Conservation (phyloP, 92 coral and sea anemone species). For the Zoanthus sociatus region DNA sequence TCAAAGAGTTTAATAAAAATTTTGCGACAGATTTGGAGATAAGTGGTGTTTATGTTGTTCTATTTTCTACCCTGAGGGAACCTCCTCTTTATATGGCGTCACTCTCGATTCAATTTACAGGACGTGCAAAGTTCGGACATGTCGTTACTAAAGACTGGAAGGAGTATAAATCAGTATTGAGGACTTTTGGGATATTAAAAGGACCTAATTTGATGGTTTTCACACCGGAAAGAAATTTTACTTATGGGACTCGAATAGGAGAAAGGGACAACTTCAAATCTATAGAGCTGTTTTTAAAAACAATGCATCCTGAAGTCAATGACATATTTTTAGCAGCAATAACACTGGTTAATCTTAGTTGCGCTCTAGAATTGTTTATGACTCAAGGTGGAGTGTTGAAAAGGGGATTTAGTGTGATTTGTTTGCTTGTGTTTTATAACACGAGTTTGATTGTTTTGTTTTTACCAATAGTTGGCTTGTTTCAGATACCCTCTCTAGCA, state of each 20-base stretch:
- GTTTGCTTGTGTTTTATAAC: slow-evolving; percentile 80
- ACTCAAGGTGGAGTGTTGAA: slow-evolving; percentile 90
- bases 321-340: slow-evolving; percentile 85
- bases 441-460: slow-evolving; percentile 83
- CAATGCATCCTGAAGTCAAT: slow-evolving; percentile 94
- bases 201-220: slow-evolving; percentile 83
- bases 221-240: slow-evolving; percentile 86
- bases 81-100: slow-evolving; percentile 93
- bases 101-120: slow-evolving; percentile 92
- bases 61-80: slow-evolving; percentile 78
- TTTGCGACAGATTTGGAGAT: slow-evolving; percentile 58
- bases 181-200: slow-evolving; percentile 68
- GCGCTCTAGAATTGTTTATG: slow-evolving; percentile 82
- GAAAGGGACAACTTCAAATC: slow-evolving; percentile 75
- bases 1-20: slow-evolving; percentile 61
- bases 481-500: slow-evolving; percentile 79
- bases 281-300: slow-evolving; percentile 82
- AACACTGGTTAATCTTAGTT: slow-evolving; percentile 76
- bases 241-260: slow-evolving; percentile 86
- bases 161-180: slow-evolving; percentile 63
- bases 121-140: slow-evolving; percentile 92
- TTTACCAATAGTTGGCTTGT: slow-evolving; percentile 80
- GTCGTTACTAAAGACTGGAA: slow-evolving; percentile 65
- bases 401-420: slow-evolving; percentile 71
- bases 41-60: slow-evolving; percentile 78